Evolutionary conservation across 1,140 invertebrate species (phyloP).

Genomic region (Dendroctonus ponderosae): DNA sequence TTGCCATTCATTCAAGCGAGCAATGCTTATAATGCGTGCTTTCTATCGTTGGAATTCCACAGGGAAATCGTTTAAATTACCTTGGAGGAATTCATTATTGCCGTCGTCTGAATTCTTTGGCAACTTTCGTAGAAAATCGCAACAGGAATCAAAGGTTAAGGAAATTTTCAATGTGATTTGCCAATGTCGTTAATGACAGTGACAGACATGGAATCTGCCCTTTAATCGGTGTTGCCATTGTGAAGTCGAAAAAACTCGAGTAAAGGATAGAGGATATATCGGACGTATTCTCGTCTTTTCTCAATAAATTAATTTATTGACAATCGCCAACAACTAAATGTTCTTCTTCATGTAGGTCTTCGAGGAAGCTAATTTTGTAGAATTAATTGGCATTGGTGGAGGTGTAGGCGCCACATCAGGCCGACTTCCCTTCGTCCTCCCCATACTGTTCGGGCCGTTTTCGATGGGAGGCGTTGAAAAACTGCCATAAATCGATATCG

Average conservation of each 20-base stretch:
- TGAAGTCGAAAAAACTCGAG: no score
- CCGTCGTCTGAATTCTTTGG: background rate
- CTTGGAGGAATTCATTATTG: slow-evolving; percentile 6
- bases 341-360: slow-evolving; percentile 48
- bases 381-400: slow-evolving; percentile 30
- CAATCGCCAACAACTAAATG: slow-evolving; percentile 24
- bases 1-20: background rate
- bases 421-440: background rate
- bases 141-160: no score
- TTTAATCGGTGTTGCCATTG: no score
- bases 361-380: slow-evolving; percentile 14
- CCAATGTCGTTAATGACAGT: no score
- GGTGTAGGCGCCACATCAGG: slow-evolving; percentile 25
- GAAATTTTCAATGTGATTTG: no score
- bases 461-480: slow-evolving; percentile 5
- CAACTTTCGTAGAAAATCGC: no score
- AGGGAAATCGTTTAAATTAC: background rate
- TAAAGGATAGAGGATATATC: no score
- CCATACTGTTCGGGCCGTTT: background rate
- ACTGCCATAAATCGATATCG: slow-evolving; percentile 65
- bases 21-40: background rate
- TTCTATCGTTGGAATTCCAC: background rate
- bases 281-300: no score
- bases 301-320: no score
- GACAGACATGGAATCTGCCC: no score